phyloP scores from a whole-genome alignment of 2,888 invertebrate species.

The Tholera decimalis region DNA sequence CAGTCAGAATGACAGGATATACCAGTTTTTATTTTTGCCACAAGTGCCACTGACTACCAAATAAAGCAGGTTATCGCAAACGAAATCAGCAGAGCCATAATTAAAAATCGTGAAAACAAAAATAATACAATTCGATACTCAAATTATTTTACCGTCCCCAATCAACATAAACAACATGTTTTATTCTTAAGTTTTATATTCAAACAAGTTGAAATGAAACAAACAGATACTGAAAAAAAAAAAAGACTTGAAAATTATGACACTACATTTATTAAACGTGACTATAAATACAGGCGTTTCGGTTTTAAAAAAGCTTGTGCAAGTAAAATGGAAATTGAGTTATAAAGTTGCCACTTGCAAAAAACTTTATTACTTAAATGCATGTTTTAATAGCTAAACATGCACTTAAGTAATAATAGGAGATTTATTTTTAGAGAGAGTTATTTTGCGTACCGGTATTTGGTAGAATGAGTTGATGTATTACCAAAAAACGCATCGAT shows the following conservation, averaged over 20 bases:
- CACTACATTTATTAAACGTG: conserved; percentile 21
- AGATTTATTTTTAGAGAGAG: conserved; percentile 69
- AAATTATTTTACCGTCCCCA: too few species aligned
- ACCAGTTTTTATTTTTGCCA: background rate
- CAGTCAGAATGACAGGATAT: too few species aligned
- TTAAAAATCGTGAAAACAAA: too few species aligned
- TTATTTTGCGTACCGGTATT: conserved; percentile 62
- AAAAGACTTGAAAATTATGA: too few species aligned
- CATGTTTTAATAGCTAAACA: too few species aligned
- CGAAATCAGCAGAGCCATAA: conserved; percentile 18
- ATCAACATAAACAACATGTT: conserved; percentile 48
- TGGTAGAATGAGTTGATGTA: conserved; percentile 64
- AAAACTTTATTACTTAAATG: too few species aligned
- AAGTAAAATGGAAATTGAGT: conserved; percentile 71
- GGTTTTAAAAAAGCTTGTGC: conserved; percentile 36
- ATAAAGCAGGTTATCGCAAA: conserved; percentile 15
- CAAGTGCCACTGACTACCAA: background rate
- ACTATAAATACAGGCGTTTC: conserved; percentile 27
- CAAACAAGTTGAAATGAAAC: conserved; percentile 39
- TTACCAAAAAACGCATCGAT: conserved; percentile 30
- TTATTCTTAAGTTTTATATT: conserved; percentile 52
- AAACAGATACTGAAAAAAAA: conserved; percentile 16
- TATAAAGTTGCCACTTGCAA: conserved; percentile 67
- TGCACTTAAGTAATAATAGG: conserved; percentile 69
- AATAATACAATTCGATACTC: conserved; percentile 7